Evolutionary conservation across 2,113 vertebrate species (phyloP), one percentile per base, ranked within the genome.

Genomic region (Percopsis transmontana): DNA sequence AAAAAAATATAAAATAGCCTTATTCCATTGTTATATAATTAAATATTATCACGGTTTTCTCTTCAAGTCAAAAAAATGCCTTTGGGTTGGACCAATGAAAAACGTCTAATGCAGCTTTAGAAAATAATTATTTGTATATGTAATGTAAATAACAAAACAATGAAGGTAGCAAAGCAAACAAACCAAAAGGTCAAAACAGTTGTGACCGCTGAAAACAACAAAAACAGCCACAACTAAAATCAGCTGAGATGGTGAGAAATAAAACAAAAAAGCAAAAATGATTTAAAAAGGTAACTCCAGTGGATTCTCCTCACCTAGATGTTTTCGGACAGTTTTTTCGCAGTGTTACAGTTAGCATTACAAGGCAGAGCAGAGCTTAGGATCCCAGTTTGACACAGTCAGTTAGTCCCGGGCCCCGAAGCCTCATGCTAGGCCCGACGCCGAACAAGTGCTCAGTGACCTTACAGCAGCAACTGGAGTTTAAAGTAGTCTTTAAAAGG

Each of bases 401-500:
- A 76, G 68, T 75, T 72, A 81, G 77, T 74, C 62, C 42, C 0
- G 38, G 58, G 55, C 57, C 78, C 64, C 56, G 66, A 67, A 72
- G 79, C 76, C 52, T 77, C 76, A 68, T 1, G 45, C 76, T 79
- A 80, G 72, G 76, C 61, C 61, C n/a, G 56, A 54, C 57, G 59
- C 61, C 11, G 66, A 81, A 84, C 84, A 84, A 85, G 83, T 69
- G 74, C 66, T 64, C 1, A 50, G 65, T 86, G 84, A 88, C 83
- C 84, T 80, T 74, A 82, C 72, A 69, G 70, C 71, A 82, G 66
- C 83, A 81, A 71, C 72, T 74, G 77, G 82, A 77, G 61, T 84
- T 84, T 77, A 80, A 82, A 85, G 79, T 79, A 82, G 62, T 82
- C 67, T 85, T 82, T 87, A 81, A 83, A 80, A 67, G 66, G 56